phyloP scores from a whole-genome alignment of 2,113 vertebrate species.

The Meles meles region DNA sequence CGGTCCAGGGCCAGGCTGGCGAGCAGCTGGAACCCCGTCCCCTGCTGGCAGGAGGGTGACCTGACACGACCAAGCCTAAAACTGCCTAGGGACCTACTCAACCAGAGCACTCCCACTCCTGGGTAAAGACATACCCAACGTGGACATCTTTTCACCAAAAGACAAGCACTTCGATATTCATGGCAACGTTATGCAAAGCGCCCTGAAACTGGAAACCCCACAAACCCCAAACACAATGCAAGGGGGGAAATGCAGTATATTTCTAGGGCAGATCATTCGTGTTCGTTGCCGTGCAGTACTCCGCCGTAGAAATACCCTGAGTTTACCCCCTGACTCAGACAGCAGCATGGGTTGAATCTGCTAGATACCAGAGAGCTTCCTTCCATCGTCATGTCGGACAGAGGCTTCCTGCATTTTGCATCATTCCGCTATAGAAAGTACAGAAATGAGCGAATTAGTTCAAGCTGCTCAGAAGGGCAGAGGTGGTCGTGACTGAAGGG shows the following conservation, averaged over 20 bases:
- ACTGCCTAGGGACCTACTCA: fast-evolving
- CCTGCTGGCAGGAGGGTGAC: background rate
- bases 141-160: background rate
- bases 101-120: background rate
- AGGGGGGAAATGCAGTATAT: fast-evolving
- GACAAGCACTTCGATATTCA: background rate
- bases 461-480: background rate
- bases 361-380: background rate
- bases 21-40: too few relatives aligned
- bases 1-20: background rate
- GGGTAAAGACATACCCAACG: background rate
- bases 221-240: too few relatives aligned
- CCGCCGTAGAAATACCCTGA: too few relatives aligned
- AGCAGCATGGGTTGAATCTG: fast-evolving
- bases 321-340: too few relatives aligned
- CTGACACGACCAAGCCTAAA: background rate
- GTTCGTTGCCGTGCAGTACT: too few relatives aligned
- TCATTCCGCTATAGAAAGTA: fast-evolving
- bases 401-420: background rate
- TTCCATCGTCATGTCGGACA: too few relatives aligned
- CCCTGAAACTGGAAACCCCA: background rate
- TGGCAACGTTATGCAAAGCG: background rate
- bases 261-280: too few relatives aligned
- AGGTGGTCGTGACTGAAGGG: too few relatives aligned
- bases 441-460: background rate